Evolutionary conservation across 1,140 invertebrate species (phyloP).

Genomic region (Adoxophyes honmai): DNA sequence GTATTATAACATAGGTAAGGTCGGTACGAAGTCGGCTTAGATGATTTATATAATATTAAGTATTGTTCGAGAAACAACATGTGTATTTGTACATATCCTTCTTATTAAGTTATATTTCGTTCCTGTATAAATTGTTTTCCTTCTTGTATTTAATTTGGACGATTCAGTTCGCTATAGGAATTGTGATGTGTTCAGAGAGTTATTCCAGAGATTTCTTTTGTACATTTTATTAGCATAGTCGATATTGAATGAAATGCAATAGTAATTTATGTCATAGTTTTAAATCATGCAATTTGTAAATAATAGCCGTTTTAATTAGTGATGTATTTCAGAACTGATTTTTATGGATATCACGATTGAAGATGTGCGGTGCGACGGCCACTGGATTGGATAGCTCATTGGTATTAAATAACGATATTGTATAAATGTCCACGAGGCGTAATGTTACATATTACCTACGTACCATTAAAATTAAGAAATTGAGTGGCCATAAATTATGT

Average conservation of each 20-base stretch:
- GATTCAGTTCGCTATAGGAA: conserved; percentile 63
- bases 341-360: conserved; percentile 40
- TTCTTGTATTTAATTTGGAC: conserved; percentile 64
- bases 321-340: conserved; percentile 46
- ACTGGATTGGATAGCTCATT: conserved; percentile 39
- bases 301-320: conserved; percentile 57
- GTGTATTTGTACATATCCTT: conserved; percentile 73
- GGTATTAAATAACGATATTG: conserved; percentile 28
- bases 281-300: conserved; percentile 63
- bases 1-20: conserved; percentile 71
- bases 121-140: conserved; percentile 70
- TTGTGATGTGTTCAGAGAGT: conserved; percentile 70
- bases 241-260: conserved; percentile 69
- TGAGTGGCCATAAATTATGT: conserved; percentile 67
- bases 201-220: conserved; percentile 53
- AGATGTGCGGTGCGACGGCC: conserved; percentile 32
- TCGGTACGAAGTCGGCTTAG: conserved; percentile 44
- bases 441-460: conserved; percentile 48
- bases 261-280: conserved; percentile 74
- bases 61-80: conserved; percentile 53
- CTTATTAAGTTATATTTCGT: conserved; percentile 70
- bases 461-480: conserved; percentile 66
- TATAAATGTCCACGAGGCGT: conserved; percentile 41
- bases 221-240: conserved; percentile 70
- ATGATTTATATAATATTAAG: conserved; percentile 55